phyloP scores from a whole-genome alignment of 2,797 vertebrate genomes.

The Coendou prehensilis region DNA sequence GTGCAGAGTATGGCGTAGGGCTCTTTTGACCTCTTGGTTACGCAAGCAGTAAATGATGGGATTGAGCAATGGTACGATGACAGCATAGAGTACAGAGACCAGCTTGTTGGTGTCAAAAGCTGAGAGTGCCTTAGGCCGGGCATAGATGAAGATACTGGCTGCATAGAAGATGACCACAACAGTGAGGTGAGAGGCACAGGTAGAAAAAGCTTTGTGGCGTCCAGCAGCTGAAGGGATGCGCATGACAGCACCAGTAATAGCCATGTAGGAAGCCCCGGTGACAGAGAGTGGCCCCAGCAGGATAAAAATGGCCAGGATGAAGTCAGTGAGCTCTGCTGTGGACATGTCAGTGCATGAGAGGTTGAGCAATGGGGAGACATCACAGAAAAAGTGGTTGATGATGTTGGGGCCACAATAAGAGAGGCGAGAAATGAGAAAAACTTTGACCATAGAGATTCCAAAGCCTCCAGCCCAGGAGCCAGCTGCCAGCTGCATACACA shows the following conservation, averaged over 20 bases:
- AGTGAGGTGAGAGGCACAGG: slow-evolving; percentile 85
- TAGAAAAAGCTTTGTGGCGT: slow-evolving; percentile 84
- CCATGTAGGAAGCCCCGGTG: slow-evolving; percentile 83
- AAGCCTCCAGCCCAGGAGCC: slow-evolving; percentile 83
- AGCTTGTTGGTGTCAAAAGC: slow-evolving; percentile 85
- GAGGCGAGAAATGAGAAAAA: slow-evolving; percentile 82
- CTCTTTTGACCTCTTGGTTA: slow-evolving; percentile 84
- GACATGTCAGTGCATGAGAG: slow-evolving; percentile 85
- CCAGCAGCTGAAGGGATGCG: slow-evolving; percentile 80
- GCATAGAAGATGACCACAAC: slow-evolving; percentile 85
- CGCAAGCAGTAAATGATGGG: slow-evolving; percentile 85
- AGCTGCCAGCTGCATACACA: slow-evolving; percentile 81
- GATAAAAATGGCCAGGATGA: slow-evolving; percentile 83
- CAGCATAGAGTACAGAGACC: slow-evolving; percentile 85
- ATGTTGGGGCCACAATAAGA: slow-evolving; percentile 85
- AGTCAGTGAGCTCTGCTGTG: slow-evolving; percentile 83
- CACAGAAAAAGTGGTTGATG: slow-evolving; percentile 87
- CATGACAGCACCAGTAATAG: slow-evolving; percentile 78
- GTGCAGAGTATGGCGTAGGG: slow-evolving; percentile 79
- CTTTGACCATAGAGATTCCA: slow-evolving; percentile 84
- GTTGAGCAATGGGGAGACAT: slow-evolving; percentile 85
- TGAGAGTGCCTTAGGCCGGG: slow-evolving; percentile 81
- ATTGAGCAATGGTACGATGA: slow-evolving; percentile 85
- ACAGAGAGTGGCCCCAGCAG: slow-evolving; percentile 82
- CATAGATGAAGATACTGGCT: slow-evolving; percentile 84